Evolutionary conservation across 1,140 invertebrate species (phyloP).

Genomic region (Paraescarpia echinospica): DNA sequence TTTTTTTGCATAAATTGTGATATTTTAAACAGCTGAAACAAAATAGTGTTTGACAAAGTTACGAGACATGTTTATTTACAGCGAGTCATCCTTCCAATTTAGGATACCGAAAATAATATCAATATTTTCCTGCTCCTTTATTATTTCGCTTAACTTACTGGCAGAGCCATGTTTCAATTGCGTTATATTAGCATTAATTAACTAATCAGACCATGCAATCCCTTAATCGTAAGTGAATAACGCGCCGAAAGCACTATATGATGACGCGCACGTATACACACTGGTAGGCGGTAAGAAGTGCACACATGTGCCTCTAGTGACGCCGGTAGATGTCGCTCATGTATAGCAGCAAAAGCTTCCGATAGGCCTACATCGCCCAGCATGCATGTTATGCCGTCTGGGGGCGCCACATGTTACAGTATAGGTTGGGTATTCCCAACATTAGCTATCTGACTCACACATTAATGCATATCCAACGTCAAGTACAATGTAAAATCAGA

Average conservation of each 20-base stretch:
- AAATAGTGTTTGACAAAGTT: too few species aligned
- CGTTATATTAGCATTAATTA: background rate
- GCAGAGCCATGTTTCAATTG: too few species aligned
- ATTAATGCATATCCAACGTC: background rate
- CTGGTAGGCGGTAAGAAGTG: background rate
- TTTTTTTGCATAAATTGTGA: too few species aligned
- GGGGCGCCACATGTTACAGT: background rate
- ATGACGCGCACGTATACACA: background rate
- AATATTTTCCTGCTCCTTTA: too few species aligned
- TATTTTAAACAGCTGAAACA: too few species aligned
- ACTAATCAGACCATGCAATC: background rate
- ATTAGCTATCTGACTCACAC: background rate
- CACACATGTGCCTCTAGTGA: background rate
- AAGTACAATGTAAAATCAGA: too few species aligned
- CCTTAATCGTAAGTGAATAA: background rate
- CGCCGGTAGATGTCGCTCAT: background rate
- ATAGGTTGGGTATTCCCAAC: background rate
- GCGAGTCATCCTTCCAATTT: too few species aligned
- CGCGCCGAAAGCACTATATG: background rate
- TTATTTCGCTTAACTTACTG: too few species aligned
- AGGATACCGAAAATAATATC: too few species aligned
- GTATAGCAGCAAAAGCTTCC: background rate
- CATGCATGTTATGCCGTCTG: background rate
- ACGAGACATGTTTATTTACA: too few species aligned
- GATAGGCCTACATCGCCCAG: background rate